phyloP scores from a whole-genome alignment of 2,113 vertebrate species.

The Urocitellus parryii region DNA sequence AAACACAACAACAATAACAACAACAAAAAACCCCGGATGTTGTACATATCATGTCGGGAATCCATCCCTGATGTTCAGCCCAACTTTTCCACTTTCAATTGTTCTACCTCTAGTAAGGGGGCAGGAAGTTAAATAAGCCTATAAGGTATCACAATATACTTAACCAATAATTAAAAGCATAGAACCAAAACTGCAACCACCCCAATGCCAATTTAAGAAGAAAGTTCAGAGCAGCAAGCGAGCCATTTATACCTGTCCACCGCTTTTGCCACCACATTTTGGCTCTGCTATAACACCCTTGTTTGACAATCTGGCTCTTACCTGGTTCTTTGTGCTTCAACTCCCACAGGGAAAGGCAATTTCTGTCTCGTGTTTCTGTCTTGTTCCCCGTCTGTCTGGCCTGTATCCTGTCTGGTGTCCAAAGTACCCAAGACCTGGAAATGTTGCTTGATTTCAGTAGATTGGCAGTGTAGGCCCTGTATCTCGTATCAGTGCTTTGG shows the following conservation, averaged over 20 bases:
- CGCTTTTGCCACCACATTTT: too few species aligned
- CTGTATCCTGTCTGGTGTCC: constrained; percentile 32
- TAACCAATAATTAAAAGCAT: not conserved
- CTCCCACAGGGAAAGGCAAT: constrained; percentile 30
- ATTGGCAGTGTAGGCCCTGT: not conserved
- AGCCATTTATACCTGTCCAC: not conserved
- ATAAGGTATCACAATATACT: not conserved
- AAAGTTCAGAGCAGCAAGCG: not conserved
- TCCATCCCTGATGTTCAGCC: not conserved
- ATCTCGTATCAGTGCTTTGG: constrained; percentile 4
- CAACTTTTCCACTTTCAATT: not conserved
- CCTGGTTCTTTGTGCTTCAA: not conserved
- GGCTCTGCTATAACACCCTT: not conserved
- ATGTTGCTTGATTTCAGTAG: not conserved
- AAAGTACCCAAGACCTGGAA: not conserved
- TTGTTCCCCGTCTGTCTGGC: not conserved
- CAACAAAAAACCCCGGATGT: too few species aligned
- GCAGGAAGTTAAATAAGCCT: not conserved
- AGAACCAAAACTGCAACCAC: not conserved
- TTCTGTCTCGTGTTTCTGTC: not conserved
- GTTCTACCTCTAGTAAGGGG: not conserved
- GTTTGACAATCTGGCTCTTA: not conserved
- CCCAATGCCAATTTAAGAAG: not conserved
- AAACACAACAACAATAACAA: too few species aligned
- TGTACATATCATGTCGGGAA: not conserved